Base-by-base conservation (phyloP, 2,113 vertebrate genomes). In the Piprites chloris region DNA sequence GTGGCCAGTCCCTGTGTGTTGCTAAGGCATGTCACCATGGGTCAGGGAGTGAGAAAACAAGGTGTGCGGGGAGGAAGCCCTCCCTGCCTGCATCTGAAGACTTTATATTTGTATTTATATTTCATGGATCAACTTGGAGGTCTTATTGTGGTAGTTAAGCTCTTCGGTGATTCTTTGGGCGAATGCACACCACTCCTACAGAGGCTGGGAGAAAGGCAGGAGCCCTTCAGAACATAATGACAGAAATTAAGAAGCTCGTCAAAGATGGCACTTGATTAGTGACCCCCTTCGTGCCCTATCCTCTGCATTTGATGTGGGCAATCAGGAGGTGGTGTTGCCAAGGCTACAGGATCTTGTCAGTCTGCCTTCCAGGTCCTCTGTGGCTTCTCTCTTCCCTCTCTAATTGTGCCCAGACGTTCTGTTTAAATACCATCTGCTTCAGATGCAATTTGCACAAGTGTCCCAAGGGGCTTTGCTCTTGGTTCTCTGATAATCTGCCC, bases 381-480 rank as follows among this genome's bases (percentile, higher is more conserved):
- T 66, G 89, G 65, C 73, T 93, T 94, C 72, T 24, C 28, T 90
- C 58, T 73, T 77, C 42, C 35, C 37, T 53, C 42, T 14, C 14
- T 79, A 89, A 85, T 87, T 87, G 71, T 91, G 58, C 91, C 81
- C 59, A 77, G 74, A 82, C 46, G 12, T 87, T 96, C 86, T 94
- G 59, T 94, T 95, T 95, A 97, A 97, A 96, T 95, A 95, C 86
- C 96, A 97, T 94, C 92, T 97, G 74, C 76, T 95, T 95, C 83
- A 83, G 69, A 79, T 96, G 95, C 82, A 96, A 90, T 96, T 96
- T 96, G 83, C 87, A 92, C 87, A 96, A 92, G 93, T 81, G 77
- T 68, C 89, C 87, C 95, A 26, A 78, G 91, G 84, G 80, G 61
- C 68, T 96, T 89, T 62, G 37, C 66, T 94, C 86, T 89, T 77